Percentiles rank a stretch among this genome's conserved stretches.
These are phyloP conservation scores for Uloborus diversus DNA, from an alignment of 1,140 invertebrate species.

Conservation along the genomic window DNA sequence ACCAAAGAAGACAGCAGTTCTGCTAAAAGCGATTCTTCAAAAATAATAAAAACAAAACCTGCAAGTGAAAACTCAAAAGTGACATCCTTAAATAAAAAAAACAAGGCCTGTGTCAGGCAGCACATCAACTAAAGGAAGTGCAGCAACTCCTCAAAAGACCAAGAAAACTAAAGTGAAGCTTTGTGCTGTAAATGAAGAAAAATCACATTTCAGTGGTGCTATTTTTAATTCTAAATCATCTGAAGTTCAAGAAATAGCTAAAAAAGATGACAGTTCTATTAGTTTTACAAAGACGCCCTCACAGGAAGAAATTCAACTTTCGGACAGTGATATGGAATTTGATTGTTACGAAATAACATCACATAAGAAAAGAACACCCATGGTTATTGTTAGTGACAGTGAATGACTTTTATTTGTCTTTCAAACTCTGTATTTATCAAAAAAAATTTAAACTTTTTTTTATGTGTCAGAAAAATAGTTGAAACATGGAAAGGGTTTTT, in stretches of 20 bases:
- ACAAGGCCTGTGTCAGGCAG: neutral
- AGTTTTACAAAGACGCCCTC: neutral
- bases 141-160: neutral
- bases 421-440: too few species aligned
- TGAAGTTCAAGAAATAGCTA: neutral
- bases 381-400: constrained; percentile 6
- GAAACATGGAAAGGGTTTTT: too few species aligned
- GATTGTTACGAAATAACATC: constrained; percentile 17
- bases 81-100: neutral
- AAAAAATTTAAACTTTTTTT: too few species aligned
- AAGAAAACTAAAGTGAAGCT: neutral
- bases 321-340: neutral
- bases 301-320: neutral
- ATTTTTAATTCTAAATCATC: neutral
- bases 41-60: neutral
- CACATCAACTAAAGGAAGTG: neutral
- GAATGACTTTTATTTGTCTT: constrained; percentile 13
- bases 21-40: neutral
- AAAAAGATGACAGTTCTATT: neutral
- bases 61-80: neutral
- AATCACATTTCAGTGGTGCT: neutral
- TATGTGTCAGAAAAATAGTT: too few species aligned
- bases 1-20: neutral
- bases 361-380: neutral
- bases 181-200: neutral